These are phyloP conservation scores for Bubo scandiacus DNA, from an alignment of 2,113 vertebrate species.

Conservation along the genomic window DNA sequence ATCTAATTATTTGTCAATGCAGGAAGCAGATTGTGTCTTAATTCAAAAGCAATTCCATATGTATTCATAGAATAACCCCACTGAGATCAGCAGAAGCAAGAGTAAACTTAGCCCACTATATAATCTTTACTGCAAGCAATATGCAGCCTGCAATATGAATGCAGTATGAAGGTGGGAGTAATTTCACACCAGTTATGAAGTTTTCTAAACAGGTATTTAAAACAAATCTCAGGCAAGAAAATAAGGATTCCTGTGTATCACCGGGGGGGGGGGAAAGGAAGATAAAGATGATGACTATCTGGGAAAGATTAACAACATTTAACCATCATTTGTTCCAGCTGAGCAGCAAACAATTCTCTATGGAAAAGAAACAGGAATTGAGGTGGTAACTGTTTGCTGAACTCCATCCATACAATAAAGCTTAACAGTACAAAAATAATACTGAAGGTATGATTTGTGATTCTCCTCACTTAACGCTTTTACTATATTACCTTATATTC, in stretches of 20 bases:
- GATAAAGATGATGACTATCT: rapidly evolving
- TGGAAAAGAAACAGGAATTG: neutral
- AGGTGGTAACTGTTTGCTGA: neutral
- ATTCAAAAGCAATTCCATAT: neutral
- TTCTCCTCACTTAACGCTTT: neutral
- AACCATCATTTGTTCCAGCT: neutral
- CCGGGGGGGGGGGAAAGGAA: neutral
- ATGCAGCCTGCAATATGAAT: neutral
- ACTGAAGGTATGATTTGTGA: neutral
- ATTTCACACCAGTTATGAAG: neutral
- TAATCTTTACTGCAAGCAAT: neutral
- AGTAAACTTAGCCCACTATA: neutral
- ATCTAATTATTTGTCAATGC: neutral
- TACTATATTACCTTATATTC: neutral
- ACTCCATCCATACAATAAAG: neutral
- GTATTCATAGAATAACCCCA: neutral
- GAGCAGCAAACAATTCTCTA: neutral
- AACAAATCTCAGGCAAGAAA: neutral
- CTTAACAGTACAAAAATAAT: neutral
- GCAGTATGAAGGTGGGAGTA: neutral
- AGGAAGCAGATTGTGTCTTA: neutral
- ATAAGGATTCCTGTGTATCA: neutral
- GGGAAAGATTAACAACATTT: neutral
- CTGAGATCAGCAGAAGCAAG: neutral
- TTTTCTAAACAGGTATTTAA: neutral